Evolutionary conservation across 2,888 invertebrate genomes (phyloP).

Genomic region (Elegia similella): DNA sequence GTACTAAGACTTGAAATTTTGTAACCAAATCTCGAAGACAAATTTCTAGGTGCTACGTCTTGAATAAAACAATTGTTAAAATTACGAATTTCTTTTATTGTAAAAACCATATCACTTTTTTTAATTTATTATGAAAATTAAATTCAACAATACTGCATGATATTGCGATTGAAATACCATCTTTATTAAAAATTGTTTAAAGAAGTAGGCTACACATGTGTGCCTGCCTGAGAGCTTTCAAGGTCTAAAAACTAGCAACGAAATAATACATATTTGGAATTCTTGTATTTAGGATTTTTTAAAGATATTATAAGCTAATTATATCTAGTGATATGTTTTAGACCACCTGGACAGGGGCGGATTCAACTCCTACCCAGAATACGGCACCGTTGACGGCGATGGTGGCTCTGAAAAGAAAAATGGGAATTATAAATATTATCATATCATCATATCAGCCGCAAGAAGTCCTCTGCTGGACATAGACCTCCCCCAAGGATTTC

Average conservation of each 20-base stretch:
- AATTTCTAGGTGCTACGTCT: slow-evolving; percentile 74
- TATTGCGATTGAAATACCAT: no score
- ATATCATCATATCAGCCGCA: no score
- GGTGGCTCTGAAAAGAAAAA: slow-evolving; percentile 81
- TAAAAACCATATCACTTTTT: slow-evolving; percentile 12
- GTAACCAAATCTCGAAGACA: slow-evolving; percentile 64
- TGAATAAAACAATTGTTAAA: slow-evolving; percentile 63
- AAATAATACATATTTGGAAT: no score
- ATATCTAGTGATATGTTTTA: slow-evolving; percentile 10
- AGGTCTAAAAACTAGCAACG: no score
- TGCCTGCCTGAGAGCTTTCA: no score
- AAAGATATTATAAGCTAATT: neutral
- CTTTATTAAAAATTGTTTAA: no score
- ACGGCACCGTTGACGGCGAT: slow-evolving; percentile 85
- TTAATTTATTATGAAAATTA: slow-evolving; percentile 7
- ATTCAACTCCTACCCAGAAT: slow-evolving; percentile 87
- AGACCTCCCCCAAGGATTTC: no score
- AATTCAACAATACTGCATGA: no score
- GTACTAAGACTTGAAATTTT: slow-evolving; percentile 46
- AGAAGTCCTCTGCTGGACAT: no score
- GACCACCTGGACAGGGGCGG: slow-evolving; percentile 81
- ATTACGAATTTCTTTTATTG: slow-evolving; percentile 27
- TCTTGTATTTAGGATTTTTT: neutral
- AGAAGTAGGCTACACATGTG: no score
- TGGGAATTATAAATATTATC: neutral